A percentile compares a stretch with the other conserved stretches of the same genome.
These are phyloP conservation scores for Montifringilla adamsi DNA, from an alignment of 2,113 vertebrate species.

Conservation along the genomic window DNA sequence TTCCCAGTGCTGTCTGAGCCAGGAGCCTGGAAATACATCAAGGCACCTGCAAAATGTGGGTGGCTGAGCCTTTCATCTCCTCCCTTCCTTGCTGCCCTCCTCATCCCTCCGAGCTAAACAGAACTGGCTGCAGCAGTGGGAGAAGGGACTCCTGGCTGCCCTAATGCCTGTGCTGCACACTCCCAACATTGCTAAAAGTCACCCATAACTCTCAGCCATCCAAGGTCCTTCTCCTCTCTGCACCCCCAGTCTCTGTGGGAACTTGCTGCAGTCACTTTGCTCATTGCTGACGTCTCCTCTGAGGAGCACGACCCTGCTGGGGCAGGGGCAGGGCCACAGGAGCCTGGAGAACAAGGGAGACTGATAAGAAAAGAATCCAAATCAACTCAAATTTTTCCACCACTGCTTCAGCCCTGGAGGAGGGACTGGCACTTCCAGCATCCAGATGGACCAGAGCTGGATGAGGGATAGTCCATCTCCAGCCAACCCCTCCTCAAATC, in stretches of 20 bases:
- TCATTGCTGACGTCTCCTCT: background rate
- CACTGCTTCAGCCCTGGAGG: background rate
- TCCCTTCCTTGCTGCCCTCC: background rate
- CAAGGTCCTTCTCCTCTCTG: background rate
- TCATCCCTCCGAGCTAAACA: background rate
- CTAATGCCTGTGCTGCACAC: fast-evolving
- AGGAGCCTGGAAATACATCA: background rate
- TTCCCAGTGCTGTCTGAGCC: background rate
- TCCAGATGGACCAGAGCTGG: background rate
- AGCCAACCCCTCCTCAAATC: background rate
- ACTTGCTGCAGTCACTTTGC: background rate
- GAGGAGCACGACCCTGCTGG: background rate
- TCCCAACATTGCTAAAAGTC: background rate
- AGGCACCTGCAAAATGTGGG: background rate
- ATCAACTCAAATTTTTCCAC: background rate
- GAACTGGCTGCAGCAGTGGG: background rate
- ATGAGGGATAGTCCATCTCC: background rate
- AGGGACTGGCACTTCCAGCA: background rate
- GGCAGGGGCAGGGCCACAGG: background rate
- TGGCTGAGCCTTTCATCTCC: background rate
- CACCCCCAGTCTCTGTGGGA: background rate
- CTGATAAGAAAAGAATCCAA: background rate
- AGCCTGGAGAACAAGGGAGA: background rate
- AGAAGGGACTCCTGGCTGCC: background rate
- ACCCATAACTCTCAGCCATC: background rate